Conservation (phyloP, 2,888 invertebrate genomes). For the Tenthredo distinguenda region DNA sequence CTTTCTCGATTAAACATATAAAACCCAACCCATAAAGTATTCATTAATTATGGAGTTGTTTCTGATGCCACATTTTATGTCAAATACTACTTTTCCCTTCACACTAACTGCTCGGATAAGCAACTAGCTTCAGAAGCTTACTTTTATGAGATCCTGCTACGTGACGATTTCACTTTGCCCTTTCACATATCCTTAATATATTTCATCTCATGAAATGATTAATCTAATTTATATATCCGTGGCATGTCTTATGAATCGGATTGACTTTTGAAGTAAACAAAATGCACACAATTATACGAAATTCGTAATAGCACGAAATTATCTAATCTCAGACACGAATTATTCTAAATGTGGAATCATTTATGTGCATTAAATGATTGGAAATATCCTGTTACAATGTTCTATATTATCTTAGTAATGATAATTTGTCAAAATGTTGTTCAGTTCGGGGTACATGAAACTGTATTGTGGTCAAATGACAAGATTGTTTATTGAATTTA, state of each 20-base stretch:
- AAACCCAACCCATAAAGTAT: constrained; percentile 9
- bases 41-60: constrained; percentile 16
- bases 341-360: neutral
- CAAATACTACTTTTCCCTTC: neutral
- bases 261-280: constrained; percentile 8
- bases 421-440: constrained; percentile 40
- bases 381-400: neutral
- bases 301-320: neutral
- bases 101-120: neutral
- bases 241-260: constrained; percentile 19
- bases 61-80: constrained; percentile 43
- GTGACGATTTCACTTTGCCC: neutral
- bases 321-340: neutral
- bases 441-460: constrained; percentile 23
- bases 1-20: neutral
- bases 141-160: constrained; percentile 12
- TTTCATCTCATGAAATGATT: neutral
- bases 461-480: constrained; percentile 51
- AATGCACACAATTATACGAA: neutral
- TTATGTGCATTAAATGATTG: constrained; percentile 34
- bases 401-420: constrained; percentile 1
- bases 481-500: constrained; percentile 11
- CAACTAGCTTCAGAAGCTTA: constrained; percentile 1
- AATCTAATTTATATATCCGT: neutral
- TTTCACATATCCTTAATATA: neutral